Base-by-base conservation (phyloP, 2,113 vertebrate genomes). In the Cyanoderma ruficeps region DNA sequence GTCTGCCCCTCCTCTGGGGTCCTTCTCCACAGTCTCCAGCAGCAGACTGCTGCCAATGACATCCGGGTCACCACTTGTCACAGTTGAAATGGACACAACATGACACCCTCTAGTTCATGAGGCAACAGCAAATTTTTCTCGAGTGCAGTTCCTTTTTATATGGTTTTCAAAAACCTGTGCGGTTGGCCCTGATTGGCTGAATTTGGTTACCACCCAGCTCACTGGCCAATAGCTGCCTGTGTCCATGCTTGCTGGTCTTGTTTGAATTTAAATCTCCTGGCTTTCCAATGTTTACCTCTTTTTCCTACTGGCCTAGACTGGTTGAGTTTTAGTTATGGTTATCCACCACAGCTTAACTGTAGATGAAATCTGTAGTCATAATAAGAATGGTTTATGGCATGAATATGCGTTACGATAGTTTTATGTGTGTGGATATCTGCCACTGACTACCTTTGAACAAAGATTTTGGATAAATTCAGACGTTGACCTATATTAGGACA, bases 1-100 rank as follows among this genome's bases (percentile, higher is more conserved):
- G 10, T 31, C 41, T 17, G 42, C 24, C 18, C 27, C 12, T 67
- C 22, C 4, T 2, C 67, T 69, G 47, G 18, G 64, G 22, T 47
- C 31, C 2, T 3, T 46, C 31, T n/a, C 42, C 64, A 31, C 0
- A 11, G 22, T n/a, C 64, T 25, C 31, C 17, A 3, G 4, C 10
- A 30, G 42, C 42, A 46, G 42, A 31, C 42, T 67, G 31, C 31
- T n/a, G 22, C 42, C 3, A 1, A 10, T 46, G 22, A n/a, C 3
- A 1, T 17, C 8, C 16, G 50, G 50, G 50, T 28, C 25, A 52
- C 25, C 9, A 16, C 15, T 28, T 55, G 30, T 33, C 13, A 14
- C 55, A 46, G 31, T 24, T 44, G 30, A 46, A 30, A 65, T n/a
- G 21, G 63, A 65, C 30, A 44, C 6, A 15, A 65, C 63, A 44